Evolutionary conservation across 2,797 vertebrate genomes (phyloP).

Genomic region (Semotilus atromaculatus): DNA sequence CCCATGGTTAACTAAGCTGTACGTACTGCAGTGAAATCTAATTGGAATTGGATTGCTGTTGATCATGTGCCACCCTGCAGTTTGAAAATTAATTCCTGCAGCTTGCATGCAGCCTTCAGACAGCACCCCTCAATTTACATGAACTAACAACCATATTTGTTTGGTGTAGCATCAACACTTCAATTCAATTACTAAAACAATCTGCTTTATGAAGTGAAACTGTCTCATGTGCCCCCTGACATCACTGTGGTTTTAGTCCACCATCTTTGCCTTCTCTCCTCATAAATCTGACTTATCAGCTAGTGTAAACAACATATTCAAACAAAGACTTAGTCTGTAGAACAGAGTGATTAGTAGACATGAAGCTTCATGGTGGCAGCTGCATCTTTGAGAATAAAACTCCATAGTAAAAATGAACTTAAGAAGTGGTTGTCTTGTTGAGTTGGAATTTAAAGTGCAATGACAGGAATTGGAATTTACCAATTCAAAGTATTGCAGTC

Average conservation of each 20-base stretch:
- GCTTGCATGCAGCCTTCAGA: conserved; percentile 50
- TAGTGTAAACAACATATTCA: conserved; percentile 21
- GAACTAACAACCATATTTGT: conserved; percentile 47
- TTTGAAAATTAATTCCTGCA: conserved; percentile 51
- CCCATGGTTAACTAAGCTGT: conserved; percentile 39
- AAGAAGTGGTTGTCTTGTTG: not conserved
- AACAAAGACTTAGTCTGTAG: conserved; percentile 11
- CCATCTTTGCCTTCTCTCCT: conserved; percentile 30
- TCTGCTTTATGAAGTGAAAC: conserved; percentile 42
- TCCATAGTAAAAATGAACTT: not conserved
- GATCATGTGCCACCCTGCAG: conserved; percentile 52
- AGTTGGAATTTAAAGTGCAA: not conserved
- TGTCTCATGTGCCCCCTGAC: conserved; percentile 29
- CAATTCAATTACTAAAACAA: conserved; percentile 46
- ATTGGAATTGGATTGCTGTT: conserved; percentile 57
- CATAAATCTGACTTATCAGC: conserved; percentile 31
- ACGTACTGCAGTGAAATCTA: conserved; percentile 47
- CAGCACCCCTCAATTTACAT: conserved; percentile 46
- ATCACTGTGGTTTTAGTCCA: conserved; percentile 4
- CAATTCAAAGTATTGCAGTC: not conserved
- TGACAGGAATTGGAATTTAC: not conserved
- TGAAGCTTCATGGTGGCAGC: conserved; percentile 25
- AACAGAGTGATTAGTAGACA: not conserved
- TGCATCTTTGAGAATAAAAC: conserved; percentile 5
- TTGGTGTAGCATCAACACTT: conserved; percentile 43